A percentile compares a stretch with the other conserved stretches of the same genome.
Conservation (phyloP, 2,113 vertebrate genomes). For the Haliaeetus leucogaster region DNA sequence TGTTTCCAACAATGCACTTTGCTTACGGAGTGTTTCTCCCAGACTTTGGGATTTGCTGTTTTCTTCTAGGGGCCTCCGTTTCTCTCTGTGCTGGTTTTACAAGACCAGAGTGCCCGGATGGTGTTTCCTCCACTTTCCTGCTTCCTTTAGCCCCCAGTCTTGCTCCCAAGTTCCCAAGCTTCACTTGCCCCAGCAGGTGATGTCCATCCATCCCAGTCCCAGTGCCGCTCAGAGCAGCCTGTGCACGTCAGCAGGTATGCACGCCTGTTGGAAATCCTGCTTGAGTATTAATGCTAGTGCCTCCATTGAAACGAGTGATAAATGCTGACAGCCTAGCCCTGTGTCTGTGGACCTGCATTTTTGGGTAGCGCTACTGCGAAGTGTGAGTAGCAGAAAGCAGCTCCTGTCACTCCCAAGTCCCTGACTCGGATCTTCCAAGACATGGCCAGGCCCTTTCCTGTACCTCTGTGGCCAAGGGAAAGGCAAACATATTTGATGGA, state of each 20-base stretch:
- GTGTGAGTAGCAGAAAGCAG: background rate
- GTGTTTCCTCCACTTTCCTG: fast-evolving
- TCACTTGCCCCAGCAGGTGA: background rate
- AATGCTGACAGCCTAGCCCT: background rate
- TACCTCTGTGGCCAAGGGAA: background rate
- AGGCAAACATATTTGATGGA: background rate
- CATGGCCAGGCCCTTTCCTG: background rate
- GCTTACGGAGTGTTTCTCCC: background rate
- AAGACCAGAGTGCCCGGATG: fast-evolving
- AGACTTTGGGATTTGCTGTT: too few relatives aligned
- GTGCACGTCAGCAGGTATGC: background rate
- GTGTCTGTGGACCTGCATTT: fast-evolving
- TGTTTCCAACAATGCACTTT: background rate
- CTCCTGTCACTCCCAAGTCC: background rate
- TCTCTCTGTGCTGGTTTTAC: background rate
- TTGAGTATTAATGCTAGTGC: background rate
- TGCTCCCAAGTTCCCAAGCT: background rate
- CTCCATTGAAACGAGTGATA: fast-evolving
- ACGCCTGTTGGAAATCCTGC: fast-evolving
- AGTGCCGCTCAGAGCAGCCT: background rate
- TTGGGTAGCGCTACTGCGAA: fast-evolving
- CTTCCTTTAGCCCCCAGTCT: background rate
- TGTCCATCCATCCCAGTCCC: background rate
- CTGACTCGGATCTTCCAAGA: background rate
- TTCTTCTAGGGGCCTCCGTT: fast-evolving